Percentiles rank a stretch among this genome's conserved stretches.
Conservation (phyloP, 1,140 invertebrate species). For the Ceratoteleas bidentatus region DNA sequence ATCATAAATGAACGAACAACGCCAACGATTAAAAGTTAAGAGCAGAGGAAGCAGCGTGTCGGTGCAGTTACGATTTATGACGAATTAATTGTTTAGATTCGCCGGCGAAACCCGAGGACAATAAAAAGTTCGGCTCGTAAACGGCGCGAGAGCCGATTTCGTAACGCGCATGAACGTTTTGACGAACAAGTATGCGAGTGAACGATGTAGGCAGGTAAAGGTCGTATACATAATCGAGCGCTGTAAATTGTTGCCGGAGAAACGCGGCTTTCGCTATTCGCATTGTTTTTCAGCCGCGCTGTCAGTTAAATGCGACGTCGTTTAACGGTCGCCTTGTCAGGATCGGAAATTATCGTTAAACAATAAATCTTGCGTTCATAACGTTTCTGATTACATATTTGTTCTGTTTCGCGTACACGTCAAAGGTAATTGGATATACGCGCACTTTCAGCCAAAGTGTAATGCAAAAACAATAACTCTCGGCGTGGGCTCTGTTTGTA, state of each 20-base stretch:
- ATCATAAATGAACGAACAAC: conserved; percentile 43
- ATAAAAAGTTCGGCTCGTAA: conserved; percentile 38
- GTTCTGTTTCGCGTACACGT: conserved; percentile 46
- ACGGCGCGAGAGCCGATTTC: conserved; percentile 46
- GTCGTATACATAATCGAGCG: conserved; percentile 57
- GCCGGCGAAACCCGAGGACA: conserved; percentile 20
- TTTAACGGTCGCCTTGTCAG: conserved; percentile 61
- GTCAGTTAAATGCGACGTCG: conserved; percentile 60
- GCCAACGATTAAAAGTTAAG: conserved; percentile 15
- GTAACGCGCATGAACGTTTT: conserved; percentile 42
- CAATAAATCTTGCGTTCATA: conserved; percentile 50
- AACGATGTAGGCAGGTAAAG: conserved; percentile 54
- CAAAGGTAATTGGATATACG: conserved; percentile 60
- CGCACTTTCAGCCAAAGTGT: conserved; percentile 47
- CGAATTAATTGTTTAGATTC: conserved; percentile 52
- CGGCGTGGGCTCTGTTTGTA: conserved; percentile 39
- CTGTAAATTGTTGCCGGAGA: conserved; percentile 53
- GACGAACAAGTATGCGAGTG: conserved; percentile 46
- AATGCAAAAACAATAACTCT: conserved; percentile 56
- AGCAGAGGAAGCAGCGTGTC: conserved; percentile 24
- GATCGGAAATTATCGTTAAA: conserved; percentile 53
- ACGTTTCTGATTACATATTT: conserved; percentile 57
- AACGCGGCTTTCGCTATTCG: conserved; percentile 49
- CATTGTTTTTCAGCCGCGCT: conserved; percentile 57
- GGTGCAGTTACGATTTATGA: conserved; percentile 41